Evolutionary conservation across 1,140 invertebrate species (phyloP), one percentile per base, ranked within the genome.

Genomic region (Bombus waltoni): DNA sequence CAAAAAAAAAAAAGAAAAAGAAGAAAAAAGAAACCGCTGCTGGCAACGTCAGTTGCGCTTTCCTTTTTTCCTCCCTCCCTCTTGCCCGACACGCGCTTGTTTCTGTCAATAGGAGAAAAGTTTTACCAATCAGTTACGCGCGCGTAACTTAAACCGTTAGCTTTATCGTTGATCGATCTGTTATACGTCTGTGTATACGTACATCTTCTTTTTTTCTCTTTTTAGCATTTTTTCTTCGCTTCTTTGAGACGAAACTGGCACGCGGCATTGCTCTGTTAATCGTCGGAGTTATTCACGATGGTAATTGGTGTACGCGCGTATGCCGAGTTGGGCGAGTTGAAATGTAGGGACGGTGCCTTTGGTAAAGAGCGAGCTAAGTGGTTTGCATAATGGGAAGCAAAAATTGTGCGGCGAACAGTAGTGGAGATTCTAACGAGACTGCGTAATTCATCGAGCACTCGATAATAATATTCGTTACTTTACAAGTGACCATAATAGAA

Each of bases 121-220:
- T 89, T 79, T 83, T 81, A 71, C 76, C 65, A 40, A 86, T 89
- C 78, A n/a, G 72, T 59, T 25, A 53, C 35, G 62, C 25, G 62
- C n/a, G 28, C 11, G 62, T 59, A 32, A 78, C 44, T 13, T 62
- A n/a, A 83, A 32, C 79, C 1, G 62, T 10, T 73, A 22, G 74
- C 53, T 68, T 35, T 32, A 25, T 75, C 82, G 76, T n/a, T 42
- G 57, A 62, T 68, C 72, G 66, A 59, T 65, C 2, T 32, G 13
- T 22, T 5, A 5, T 70, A 9, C 40, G 32, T 25, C 22, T 13
- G 28, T 47, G 4, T 84, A 38, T 32, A 38, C 2, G 4, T 25
- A 53, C 5, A 11, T 38, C 13, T 78, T 35, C 76, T 53, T 80
- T 65, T 66, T 71, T 74, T 59, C 35, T 32, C 10, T 42, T 35